Percentiles rank a stretch among this genome's conserved stretches.
Evolutionary conservation across 53 echinoderm and acorn worm species (phyloP).

Genomic region (Paelopatides confundens): DNA sequence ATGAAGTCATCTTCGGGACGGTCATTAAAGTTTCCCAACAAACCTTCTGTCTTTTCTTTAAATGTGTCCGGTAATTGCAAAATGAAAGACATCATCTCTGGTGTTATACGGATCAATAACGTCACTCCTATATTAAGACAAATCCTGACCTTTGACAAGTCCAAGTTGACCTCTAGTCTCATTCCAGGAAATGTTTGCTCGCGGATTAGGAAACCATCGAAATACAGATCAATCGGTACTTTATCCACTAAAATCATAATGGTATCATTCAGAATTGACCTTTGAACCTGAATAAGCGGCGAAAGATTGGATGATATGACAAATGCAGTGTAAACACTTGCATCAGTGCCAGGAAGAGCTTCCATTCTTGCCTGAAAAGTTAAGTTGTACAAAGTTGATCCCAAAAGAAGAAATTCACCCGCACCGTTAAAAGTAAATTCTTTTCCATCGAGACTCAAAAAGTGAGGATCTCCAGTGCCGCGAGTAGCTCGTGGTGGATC

Average conservation of each 20-base stretch:
- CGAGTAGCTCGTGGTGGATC: constrained; percentile 60
- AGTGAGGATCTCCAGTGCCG: constrained; percentile 69
- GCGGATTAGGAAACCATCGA: background rate
- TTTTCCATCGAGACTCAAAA: constrained; percentile 60
- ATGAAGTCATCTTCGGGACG: constrained; percentile 62
- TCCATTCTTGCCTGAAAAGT: constrained; percentile 75
- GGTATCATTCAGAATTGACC: constrained; percentile 46
- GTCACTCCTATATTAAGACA: constrained; percentile 44
- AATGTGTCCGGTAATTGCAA: constrained; percentile 55
- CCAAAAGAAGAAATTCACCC: constrained; percentile 65
- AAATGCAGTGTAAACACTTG: constrained; percentile 67
- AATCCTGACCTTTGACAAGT: constrained; percentile 4
- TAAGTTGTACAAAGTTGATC: constrained; percentile 47
- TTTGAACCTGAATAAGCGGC: constrained; percentile 57
- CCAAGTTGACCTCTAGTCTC: background rate
- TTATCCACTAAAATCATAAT: constrained; percentile 55
- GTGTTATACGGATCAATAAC: constrained; percentile 39
- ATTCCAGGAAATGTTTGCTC: background rate
- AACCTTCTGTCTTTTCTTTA: constrained; percentile 49
- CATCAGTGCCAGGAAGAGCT: constrained; percentile 48
- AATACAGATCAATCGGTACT: background rate
- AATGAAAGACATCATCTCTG: constrained; percentile 68
- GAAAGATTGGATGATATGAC: constrained; percentile 59
- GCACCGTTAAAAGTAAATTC: constrained; percentile 73
- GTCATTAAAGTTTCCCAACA: constrained; percentile 65